phyloP scores from a whole-genome alignment of 2,888 invertebrate species.

The Ctenicera cuprea region DNA sequence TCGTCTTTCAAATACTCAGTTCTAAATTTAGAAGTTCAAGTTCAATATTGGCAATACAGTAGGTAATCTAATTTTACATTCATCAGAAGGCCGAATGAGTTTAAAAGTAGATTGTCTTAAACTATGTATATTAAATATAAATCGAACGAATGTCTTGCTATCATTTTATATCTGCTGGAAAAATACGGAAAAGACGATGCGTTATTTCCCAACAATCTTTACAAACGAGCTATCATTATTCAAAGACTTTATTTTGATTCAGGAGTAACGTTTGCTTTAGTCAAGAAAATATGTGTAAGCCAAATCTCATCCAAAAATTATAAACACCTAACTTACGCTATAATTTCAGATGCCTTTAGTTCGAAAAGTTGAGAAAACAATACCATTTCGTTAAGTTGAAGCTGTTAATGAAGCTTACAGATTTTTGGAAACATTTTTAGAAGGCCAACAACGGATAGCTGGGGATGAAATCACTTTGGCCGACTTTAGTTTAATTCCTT shows the following conservation, averaged over 20 bases:
- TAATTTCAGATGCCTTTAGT: neutral
- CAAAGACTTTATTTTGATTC: constrained; percentile 75
- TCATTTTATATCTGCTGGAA: constrained; percentile 67
- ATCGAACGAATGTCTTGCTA: constrained; percentile 76
- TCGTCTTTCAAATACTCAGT: no score
- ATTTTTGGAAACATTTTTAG: constrained; percentile 73
- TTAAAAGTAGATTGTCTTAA: no score
- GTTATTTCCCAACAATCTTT: constrained; percentile 75
- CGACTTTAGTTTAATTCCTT: constrained; percentile 72
- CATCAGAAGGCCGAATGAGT: no score
- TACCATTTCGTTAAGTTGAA: constrained; percentile 36
- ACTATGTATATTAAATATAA: no score
- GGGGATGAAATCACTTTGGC: constrained; percentile 75
- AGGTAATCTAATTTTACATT: no score
- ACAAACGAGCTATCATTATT: constrained; percentile 74
- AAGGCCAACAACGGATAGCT: constrained; percentile 73
- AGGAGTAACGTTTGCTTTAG: constrained; percentile 73
- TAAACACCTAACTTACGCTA: neutral
- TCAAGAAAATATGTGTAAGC: constrained; percentile 64
- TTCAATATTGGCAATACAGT: no score
- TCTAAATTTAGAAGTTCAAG: no score
- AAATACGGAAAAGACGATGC: constrained; percentile 70
- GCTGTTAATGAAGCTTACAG: constrained; percentile 69
- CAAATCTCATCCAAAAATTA: neutral
- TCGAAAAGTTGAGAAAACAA: constrained; percentile 5